phyloP scores from a whole-genome alignment of 2,113 vertebrate genomes.

The Syngnathus typhle region DNA sequence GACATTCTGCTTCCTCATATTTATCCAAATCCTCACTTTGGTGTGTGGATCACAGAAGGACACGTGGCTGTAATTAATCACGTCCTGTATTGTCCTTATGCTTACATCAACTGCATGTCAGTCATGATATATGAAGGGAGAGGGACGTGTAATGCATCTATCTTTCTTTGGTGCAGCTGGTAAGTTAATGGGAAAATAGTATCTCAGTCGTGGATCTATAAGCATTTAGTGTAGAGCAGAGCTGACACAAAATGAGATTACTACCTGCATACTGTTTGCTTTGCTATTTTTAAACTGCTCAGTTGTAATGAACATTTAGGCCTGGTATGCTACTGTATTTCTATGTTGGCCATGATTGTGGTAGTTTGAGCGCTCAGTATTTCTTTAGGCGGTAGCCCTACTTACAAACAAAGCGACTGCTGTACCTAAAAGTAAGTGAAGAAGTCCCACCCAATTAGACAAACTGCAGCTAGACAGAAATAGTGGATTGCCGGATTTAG shows the following conservation, averaged over 20 bases:
- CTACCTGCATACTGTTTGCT: background rate
- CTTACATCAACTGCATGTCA: slow-evolving; percentile 30
- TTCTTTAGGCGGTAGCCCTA: too few species aligned
- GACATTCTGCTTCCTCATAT: slow-evolving; percentile 29
- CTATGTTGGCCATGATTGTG: too few species aligned
- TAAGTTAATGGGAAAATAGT: slow-evolving; percentile 49
- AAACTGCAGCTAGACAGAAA: slow-evolving; percentile 51
- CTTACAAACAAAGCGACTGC: too few species aligned
- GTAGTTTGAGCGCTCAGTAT: too few species aligned
- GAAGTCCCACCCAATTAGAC: background rate
- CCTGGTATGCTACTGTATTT: too few species aligned
- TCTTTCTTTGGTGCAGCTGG: slow-evolving; percentile 30
- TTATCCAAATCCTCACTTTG: slow-evolving; percentile 20
- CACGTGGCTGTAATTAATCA: slow-evolving; percentile 48
- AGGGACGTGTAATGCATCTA: slow-evolving; percentile 24
- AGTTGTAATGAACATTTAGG: background rate
- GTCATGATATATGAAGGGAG: slow-evolving; percentile 16
- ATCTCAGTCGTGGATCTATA: slow-evolving; percentile 44
- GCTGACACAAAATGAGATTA: slow-evolving; percentile 25
- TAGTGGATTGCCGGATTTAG: slow-evolving; percentile 45
- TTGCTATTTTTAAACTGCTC: background rate
- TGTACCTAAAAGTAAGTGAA: background rate
- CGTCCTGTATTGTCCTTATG: slow-evolving; percentile 27
- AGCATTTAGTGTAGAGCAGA: slow-evolving; percentile 30
- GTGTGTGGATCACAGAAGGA: slow-evolving; percentile 20